phyloP scores from a whole-genome alignment of 1,140 invertebrate genomes.

The Drosophila ohnishii region DNA sequence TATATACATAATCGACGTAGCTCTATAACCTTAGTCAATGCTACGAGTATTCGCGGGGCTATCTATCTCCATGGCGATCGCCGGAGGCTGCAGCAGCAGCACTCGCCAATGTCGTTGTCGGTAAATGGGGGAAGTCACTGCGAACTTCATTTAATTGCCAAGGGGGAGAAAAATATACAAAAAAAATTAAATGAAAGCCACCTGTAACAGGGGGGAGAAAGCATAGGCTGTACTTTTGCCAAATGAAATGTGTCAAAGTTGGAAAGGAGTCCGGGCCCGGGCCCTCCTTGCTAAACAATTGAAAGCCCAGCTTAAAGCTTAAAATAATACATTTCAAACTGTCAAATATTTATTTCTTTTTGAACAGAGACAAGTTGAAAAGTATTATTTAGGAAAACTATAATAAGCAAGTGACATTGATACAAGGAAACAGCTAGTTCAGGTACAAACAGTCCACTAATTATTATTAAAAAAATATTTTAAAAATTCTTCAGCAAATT shows the following conservation, averaged over 20 bases:
- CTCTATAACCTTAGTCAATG: constrained; percentile 75
- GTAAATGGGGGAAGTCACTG: constrained; percentile 55
- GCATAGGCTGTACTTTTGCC: constrained; percentile 13
- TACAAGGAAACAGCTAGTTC: not conserved
- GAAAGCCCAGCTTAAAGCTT: not conserved
- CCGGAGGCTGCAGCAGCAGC: constrained; percentile 26
- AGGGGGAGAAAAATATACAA: constrained; percentile 4
- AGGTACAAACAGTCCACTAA: no score
- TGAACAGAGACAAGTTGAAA: not conserved
- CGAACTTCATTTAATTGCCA: constrained; percentile 53
- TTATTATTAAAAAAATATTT: no score
- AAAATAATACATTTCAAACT: constrained; percentile 6
- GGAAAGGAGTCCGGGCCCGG: not conserved
- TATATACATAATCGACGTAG: constrained; percentile 15
- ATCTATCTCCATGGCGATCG: constrained; percentile 42
- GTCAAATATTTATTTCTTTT: constrained; percentile 3
- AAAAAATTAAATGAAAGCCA: constrained; percentile 26
- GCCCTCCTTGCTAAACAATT: not conserved
- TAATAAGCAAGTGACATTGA: not conserved
- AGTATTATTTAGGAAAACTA: not conserved
- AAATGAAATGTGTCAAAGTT: constrained; percentile 23
- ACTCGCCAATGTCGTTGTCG: constrained; percentile 66
- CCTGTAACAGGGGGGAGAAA: constrained; percentile 20
- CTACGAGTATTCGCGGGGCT: constrained; percentile 53
- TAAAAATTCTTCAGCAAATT: no score